Evolutionary conservation across 2,797 vertebrate genomes (phyloP).

Genomic region (Kryptopterus vitreolus): DNA sequence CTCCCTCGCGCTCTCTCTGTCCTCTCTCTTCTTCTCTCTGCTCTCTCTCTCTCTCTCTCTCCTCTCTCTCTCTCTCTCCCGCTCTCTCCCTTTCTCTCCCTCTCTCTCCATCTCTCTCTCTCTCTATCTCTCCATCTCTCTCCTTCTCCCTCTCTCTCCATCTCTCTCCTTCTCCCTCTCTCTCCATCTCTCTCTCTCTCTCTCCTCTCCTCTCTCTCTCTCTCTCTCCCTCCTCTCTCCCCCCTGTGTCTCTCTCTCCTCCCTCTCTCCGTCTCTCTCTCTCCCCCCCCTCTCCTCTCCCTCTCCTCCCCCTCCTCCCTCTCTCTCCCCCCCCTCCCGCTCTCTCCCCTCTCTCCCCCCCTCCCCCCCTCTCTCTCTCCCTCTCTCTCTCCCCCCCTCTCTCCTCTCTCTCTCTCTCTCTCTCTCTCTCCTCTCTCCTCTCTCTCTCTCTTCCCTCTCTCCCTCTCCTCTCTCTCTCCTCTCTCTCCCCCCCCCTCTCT

Average conservation of each 20-base stretch:
- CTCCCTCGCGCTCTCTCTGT: too few species aligned
- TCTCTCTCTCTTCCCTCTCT: not conserved
- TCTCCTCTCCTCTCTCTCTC: not conserved
- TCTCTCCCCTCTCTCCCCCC: not conserved
- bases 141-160: too few species aligned
- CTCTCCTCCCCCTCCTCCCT: not conserved
- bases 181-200: not conserved
- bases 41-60: not conserved
- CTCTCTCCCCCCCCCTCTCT: too few species aligned
- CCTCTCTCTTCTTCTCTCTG: not conserved
- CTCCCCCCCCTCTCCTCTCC: too few species aligned
- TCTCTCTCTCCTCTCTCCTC: not conserved
- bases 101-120: not conserved
- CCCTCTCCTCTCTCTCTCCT: not conserved
- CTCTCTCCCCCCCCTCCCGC: too few species aligned
- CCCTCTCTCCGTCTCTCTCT: not conserved
- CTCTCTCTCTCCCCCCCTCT: not conserved
- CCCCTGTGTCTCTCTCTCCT: not conserved
- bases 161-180: not conserved
- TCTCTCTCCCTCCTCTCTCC: not conserved
- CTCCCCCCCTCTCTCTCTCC: not conserved
- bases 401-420: not conserved
- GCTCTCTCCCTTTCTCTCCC: not conserved
- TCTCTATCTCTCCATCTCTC: not conserved
- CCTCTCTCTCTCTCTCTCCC: not conserved